phyloP scores from a whole-genome alignment of 2,797 vertebrate genomes.

The Argya squamiceps region DNA sequence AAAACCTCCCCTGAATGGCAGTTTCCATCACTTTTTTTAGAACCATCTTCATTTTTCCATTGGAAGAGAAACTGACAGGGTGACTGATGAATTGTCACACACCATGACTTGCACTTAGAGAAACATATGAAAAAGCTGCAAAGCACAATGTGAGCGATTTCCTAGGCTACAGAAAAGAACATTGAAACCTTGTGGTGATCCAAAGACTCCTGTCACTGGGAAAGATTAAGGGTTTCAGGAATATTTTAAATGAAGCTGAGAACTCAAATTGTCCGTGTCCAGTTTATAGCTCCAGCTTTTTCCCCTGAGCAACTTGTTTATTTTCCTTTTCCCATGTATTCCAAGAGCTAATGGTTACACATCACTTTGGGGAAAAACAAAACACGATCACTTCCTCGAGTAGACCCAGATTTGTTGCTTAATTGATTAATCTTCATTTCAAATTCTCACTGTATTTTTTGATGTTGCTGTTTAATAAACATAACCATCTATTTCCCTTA shows the following conservation, averaged over 20 bases:
- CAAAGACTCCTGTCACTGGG: neutral
- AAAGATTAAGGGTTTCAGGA: slow-evolving; percentile 1
- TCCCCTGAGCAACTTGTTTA: neutral
- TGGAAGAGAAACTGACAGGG: neutral
- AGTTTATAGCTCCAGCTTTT: neutral
- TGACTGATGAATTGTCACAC: neutral
- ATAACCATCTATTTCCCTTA: neutral
- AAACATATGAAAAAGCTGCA: slow-evolving; percentile 9
- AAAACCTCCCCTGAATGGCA: neutral
- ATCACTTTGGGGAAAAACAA: neutral
- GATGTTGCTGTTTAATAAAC: neutral
- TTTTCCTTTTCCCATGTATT: neutral
- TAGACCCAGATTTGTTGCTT: neutral
- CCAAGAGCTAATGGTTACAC: neutral
- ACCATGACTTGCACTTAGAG: neutral
- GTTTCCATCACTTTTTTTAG: neutral
- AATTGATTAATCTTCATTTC: neutral
- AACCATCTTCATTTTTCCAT: neutral
- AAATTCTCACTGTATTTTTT: neutral
- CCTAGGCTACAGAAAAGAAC: neutral
- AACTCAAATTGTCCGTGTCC: neutral
- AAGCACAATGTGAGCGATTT: neutral
- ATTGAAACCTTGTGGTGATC: neutral
- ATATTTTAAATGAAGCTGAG: neutral
- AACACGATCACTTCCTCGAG: neutral